Evolutionary conservation across 2,113 vertebrate genomes (phyloP).

Genomic region (Gulo gulo): DNA sequence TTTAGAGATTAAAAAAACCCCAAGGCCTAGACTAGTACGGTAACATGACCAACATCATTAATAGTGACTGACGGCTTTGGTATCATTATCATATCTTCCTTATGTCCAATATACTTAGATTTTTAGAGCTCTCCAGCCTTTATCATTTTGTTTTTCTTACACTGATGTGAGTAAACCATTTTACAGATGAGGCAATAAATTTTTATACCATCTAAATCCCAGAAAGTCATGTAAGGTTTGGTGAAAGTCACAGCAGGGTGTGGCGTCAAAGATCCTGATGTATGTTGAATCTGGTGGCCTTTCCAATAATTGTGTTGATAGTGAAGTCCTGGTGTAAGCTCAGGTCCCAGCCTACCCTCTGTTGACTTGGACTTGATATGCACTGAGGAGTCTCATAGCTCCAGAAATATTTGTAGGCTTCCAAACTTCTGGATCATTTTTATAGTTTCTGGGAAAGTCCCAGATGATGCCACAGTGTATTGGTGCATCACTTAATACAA

Average conservation of each 20-base stretch:
- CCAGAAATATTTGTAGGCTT: not conserved
- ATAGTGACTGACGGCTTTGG: not conserved
- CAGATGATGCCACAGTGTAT: not conserved
- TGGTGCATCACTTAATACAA: constrained; percentile 24
- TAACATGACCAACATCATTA: not conserved
- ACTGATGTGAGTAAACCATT: not conserved
- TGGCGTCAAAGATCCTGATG: not conserved
- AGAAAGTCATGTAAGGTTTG: not conserved
- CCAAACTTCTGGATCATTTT: not conserved
- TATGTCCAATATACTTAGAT: not conserved
- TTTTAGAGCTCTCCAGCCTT: not conserved
- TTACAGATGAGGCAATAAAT: not conserved
- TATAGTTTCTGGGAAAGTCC: not conserved
- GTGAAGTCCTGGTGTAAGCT: not conserved
- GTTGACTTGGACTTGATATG: not conserved
- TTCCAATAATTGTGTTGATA: not conserved
- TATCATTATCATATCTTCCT: not conserved
- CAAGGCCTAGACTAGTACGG: not conserved
- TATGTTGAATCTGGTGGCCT: not conserved
- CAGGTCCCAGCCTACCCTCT: not conserved
- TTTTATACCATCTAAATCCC: not conserved
- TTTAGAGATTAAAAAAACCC: not conserved
- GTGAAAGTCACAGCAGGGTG: not conserved
- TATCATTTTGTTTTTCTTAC: not conserved
- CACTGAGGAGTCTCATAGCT: not conserved